A percentile compares a stretch with the other conserved stretches of the same genome.
phyloP scores from a whole-genome alignment of 2,113 vertebrate species.

The Psittacus erithacus region DNA sequence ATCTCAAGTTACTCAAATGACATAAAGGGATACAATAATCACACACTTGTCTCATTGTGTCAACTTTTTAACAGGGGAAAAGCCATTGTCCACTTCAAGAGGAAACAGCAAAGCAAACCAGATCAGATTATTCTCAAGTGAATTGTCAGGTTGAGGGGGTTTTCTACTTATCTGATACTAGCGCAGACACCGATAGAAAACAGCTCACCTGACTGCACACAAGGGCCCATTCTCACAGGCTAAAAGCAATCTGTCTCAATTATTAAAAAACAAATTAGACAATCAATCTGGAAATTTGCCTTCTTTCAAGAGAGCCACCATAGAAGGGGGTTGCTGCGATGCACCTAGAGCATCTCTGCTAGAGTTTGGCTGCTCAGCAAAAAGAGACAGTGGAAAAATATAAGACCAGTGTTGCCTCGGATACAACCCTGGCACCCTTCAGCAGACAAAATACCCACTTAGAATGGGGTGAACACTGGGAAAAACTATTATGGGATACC shows the following conservation, averaged over 20 bases:
- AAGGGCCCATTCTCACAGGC: conserved; percentile 28
- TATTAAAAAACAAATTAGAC: conserved; percentile 54
- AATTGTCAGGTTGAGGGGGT: conserved; percentile 65
- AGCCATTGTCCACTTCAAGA: conserved; percentile 72
- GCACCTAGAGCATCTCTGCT: background rate
- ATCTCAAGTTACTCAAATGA: conserved; percentile 65
- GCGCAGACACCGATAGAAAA: conserved; percentile 19
- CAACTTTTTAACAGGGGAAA: conserved; percentile 67
- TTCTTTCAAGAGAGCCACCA: background rate
- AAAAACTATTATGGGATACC: background rate
- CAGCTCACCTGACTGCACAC: conserved; percentile 37
- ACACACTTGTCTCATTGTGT: conserved; percentile 72
- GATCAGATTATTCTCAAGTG: conserved; percentile 69
- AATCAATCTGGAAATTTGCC: conserved; percentile 30
- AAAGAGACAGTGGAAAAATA: background rate
- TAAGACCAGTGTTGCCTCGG: background rate
- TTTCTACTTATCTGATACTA: conserved; percentile 53
- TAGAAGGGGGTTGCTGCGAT: background rate
- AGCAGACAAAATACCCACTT: conserved; percentile 15
- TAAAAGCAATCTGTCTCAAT: conserved; percentile 63
- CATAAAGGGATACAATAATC: conserved; percentile 71
- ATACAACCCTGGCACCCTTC: conserved; percentile 15
- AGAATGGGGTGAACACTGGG: background rate
- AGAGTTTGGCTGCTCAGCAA: background rate
- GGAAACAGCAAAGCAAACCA: conserved; percentile 60